These are phyloP conservation scores for Oreochromis aureus DNA, from an alignment of 2,113 vertebrate genomes.

Conservation along the genomic window DNA sequence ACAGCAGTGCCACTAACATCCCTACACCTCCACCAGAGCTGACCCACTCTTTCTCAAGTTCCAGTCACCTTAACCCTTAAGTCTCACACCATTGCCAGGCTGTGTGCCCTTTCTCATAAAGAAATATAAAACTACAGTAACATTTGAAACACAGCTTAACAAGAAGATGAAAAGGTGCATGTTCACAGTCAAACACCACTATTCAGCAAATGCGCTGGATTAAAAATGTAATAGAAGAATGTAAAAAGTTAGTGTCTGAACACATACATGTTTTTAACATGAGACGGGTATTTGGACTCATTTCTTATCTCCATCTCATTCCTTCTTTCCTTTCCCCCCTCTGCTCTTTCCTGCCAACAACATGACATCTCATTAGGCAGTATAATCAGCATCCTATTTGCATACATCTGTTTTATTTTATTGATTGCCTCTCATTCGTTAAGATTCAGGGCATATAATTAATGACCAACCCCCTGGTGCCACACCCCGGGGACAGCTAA, in stretches of 20 bases:
- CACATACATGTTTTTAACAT: neutral
- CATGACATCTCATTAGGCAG: constrained; percentile 70
- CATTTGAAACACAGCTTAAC: constrained; percentile 45
- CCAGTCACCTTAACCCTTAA: neutral
- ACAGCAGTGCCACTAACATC: constrained; percentile 29
- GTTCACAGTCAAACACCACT: neutral
- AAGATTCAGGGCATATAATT: constrained; percentile 79
- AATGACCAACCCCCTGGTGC: constrained; percentile 70
- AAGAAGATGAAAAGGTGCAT: constrained; percentile 28
- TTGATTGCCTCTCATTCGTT: constrained; percentile 80
- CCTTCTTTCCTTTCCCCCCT: neutral
- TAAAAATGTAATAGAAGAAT: neutral
- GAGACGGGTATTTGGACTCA: neutral
- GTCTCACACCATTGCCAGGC: constrained; percentile 34
- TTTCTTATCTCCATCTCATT: constrained; percentile 17
- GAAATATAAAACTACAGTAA: constrained; percentile 43
- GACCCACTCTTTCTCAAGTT: constrained; percentile 33
- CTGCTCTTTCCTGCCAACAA: constrained; percentile 44
- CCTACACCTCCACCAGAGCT: constrained; percentile 16
- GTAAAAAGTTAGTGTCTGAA: neutral
- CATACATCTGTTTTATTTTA: constrained; percentile 80
- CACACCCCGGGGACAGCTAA: constrained; percentile 74
- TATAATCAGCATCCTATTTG: constrained; percentile 80
- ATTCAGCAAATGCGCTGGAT: neutral
- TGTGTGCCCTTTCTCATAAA: constrained; percentile 5